A percentile compares a stretch with the other conserved stretches of the same genome.
Conservation (phyloP, 1,140 invertebrate genomes). For the Brachionus rotundiformis region DNA sequence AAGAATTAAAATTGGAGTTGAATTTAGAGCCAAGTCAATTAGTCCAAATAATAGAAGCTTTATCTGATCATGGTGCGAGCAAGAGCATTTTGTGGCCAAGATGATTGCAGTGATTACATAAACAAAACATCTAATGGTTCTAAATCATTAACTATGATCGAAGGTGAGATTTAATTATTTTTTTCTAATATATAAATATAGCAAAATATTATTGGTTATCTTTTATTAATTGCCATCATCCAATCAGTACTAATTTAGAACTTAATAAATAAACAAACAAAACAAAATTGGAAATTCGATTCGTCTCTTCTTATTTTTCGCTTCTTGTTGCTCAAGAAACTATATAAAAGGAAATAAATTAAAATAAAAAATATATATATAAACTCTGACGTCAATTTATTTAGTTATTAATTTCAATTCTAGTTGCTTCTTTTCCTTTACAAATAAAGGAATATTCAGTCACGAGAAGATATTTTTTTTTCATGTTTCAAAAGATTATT, state of each 20-base stretch:
- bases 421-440: not conserved
- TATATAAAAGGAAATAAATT: not conserved
- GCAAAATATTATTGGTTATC: not conserved
- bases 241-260: not conserved
- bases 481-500: conserved; percentile 45
- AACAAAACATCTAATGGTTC: conserved; percentile 5
- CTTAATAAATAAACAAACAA: not conserved
- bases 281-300: not conserved
- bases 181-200: no score
- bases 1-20: conserved; percentile 3
- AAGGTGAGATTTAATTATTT: conserved; percentile 47
- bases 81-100: conserved; percentile 16
- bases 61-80: conserved; percentile 23
- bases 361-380: conserved; percentile 29
- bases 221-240: not conserved
- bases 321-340: conserved; percentile 2
- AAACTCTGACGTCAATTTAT: conserved; percentile 48
- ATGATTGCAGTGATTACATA: conserved; percentile 25
- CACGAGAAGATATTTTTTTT: conserved; percentile 25
- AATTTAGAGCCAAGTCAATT: conserved; percentile 12
- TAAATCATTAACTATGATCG: conserved; percentile 15
- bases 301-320: not conserved
- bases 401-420: conserved; percentile 47
- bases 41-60: conserved; percentile 32
- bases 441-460: conserved; percentile 46